Evolutionary conservation across 2,888 invertebrate genomes (phyloP), one percentile per base, ranked within the genome.

Genomic region (Drosophila subquinaria): DNA sequence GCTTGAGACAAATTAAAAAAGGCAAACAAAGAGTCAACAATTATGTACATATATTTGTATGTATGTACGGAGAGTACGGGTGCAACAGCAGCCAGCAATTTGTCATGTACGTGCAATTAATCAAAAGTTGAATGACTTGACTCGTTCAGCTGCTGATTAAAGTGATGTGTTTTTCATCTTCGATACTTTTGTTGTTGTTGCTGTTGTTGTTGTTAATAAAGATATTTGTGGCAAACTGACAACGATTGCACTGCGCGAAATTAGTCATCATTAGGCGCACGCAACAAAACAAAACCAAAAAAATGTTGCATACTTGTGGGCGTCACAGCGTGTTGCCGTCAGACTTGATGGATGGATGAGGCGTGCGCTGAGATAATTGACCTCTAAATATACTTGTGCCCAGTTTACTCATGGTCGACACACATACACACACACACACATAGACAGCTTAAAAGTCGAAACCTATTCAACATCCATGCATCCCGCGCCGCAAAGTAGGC

Each of bases 71-170:
- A 38, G 40, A 65, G 62, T 52, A 51, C 40, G 59, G 33, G 60
- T 79, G 82, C 79, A 76, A 42, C 67, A 76, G 61, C 73, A 76
- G 76, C 27, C 73, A 70, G 68, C 71, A 71, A 82, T 88, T 88
- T 88, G 74, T 85, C 88, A 82, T 76, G 82, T 69, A 73, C 62
- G 70, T 61, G 88, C 76, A 76, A 86, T 86, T 88, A 86, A 86
- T 86, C 88, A 86, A 82, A 85, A 81, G 85, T 85, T 86, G 81
- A 86, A 88, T 71, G 82, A 82, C 77, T 68, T 59, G 62, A 51
- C 47, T 52, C 23, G n/a, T 66, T 62, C 51, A 38, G 50, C 57
- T 62, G 38, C 40, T 73, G 76, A 69, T 69, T 73, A 53, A 73
- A 67, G 61, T 60, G 30, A 27, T 53, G 36, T 27, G 33, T 43